Conservation (phyloP, 2,888 invertebrate species). For the Ochlodes sylvanus region DNA sequence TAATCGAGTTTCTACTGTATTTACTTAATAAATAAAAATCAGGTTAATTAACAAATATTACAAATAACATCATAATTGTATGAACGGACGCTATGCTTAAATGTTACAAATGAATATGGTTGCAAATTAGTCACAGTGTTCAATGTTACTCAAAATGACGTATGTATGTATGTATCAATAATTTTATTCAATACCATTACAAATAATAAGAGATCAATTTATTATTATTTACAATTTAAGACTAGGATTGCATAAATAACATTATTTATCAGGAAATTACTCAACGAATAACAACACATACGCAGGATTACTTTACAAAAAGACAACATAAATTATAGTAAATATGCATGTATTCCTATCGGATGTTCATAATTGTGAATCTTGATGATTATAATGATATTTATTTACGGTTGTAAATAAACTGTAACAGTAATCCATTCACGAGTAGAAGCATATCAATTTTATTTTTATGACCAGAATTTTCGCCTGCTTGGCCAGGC, state of each 20-base stretch:
- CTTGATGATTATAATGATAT: not conserved
- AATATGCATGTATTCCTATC: not conserved
- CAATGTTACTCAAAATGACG: not conserved
- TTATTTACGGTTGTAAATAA: slow-evolving; percentile 32
- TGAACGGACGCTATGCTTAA: too few species aligned
- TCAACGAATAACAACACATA: not conserved
- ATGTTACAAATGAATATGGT: too few species aligned
- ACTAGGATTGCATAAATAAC: slow-evolving; percentile 3
- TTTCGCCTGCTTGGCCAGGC: slow-evolving; percentile 11
- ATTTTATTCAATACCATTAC: not conserved
- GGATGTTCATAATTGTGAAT: slow-evolving; percentile 4
- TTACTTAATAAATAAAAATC: too few species aligned
- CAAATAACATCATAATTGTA: too few species aligned
- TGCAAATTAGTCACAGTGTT: not conserved
- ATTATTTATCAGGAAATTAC: not conserved
- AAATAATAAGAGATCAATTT: slow-evolving; percentile 16
- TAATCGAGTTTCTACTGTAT: too few species aligned
- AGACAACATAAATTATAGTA: not conserved
- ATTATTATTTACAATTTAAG: slow-evolving; percentile 11
- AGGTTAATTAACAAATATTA: too few species aligned
- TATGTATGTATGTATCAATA: not conserved
- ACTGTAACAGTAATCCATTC: slow-evolving; percentile 22
- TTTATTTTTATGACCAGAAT: slow-evolving; percentile 5
- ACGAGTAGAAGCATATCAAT: slow-evolving; percentile 10
- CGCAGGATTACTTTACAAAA: not conserved